Base-by-base conservation (phyloP, 92 coral and sea anemone genomes). In the Parazoanthus atlanticus region DNA sequence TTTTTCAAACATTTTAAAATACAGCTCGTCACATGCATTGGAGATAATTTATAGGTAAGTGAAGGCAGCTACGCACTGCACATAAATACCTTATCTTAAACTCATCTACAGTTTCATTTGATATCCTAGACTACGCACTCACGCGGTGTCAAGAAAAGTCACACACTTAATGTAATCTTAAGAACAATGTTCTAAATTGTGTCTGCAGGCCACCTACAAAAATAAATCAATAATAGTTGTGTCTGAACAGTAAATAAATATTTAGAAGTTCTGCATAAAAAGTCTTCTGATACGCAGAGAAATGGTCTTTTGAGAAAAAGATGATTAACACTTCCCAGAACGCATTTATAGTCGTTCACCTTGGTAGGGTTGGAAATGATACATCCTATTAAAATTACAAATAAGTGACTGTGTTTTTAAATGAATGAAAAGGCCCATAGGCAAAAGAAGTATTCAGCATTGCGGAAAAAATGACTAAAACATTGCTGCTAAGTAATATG, bases 71-170 rank as follows among this genome's bases (percentile, higher is more conserved):
- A 26, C 41, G 25, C 69, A 79, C 40, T 74, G 78, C 31, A 38
- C n/a, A 41, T 38, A 41, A 41, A 25, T 21, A 61, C 28, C 73
- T 25, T 54, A 80, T 8, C n/a, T 58, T 31, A 33, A 54, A 80
- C 49, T 58, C 82, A 23, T 81, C 56, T 81, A 31, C 85, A 28
- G 21, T 34, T 11, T 19, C 69, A 61, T 61, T 34, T 75, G 79
- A 36, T 75, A 36, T 36, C 79, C 46, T 38, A 75, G 12, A 75
- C 79, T 28, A 19, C 15, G 52, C 47, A 75, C 21, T 46, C 29
- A 46, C 56, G 29, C 19, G 23, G 38, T 78, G 66, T 28, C 67
- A 79, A 30, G 11, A 54, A 52, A 16, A 32, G 41, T 32, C 47
- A 58, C 74, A 32, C 23, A 30, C 36, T 17, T 25, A 31, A 56